Conservation (phyloP, 2,797 vertebrate species). For the Rhincodon typus region DNA sequence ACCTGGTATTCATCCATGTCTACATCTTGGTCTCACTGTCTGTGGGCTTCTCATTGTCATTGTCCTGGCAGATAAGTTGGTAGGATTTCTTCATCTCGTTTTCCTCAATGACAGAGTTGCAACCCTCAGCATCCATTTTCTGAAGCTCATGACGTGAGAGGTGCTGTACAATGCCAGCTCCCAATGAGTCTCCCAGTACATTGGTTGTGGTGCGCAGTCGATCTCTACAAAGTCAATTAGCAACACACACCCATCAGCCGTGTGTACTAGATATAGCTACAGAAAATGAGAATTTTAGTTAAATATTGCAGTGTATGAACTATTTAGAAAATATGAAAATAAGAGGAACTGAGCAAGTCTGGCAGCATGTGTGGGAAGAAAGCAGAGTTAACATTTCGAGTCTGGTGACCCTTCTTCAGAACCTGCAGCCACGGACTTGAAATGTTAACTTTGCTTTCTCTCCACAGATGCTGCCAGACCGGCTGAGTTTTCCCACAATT, state of each 20-base stretch:
- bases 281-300: neutral
- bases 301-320: neutral
- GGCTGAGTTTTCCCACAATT: too few species aligned
- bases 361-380: too few species aligned
- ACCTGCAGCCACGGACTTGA: too few species aligned
- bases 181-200: slow-evolving; percentile 87
- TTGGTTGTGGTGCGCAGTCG: slow-evolving; percentile 94
- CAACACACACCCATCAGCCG: neutral
- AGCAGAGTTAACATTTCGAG: too few species aligned
- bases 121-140: slow-evolving; percentile 80
- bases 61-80: slow-evolving; percentile 85
- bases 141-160: slow-evolving; percentile 85
- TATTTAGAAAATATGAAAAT: neutral
- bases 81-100: slow-evolving; percentile 93
- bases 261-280: neutral
- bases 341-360: too few species aligned
- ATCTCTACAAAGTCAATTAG: slow-evolving; percentile 62
- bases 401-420: too few species aligned
- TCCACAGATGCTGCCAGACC: too few species aligned
- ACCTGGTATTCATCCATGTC: slow-evolving; percentile 36
- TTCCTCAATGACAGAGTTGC: slow-evolving; percentile 90
- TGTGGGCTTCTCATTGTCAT: slow-evolving; percentile 71
- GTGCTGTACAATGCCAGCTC: slow-evolving; percentile 92
- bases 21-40: slow-evolving; percentile 96
- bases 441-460: too few species aligned